Conservation (phyloP, 2,797 vertebrate genomes). For the Alca torda region DNA sequence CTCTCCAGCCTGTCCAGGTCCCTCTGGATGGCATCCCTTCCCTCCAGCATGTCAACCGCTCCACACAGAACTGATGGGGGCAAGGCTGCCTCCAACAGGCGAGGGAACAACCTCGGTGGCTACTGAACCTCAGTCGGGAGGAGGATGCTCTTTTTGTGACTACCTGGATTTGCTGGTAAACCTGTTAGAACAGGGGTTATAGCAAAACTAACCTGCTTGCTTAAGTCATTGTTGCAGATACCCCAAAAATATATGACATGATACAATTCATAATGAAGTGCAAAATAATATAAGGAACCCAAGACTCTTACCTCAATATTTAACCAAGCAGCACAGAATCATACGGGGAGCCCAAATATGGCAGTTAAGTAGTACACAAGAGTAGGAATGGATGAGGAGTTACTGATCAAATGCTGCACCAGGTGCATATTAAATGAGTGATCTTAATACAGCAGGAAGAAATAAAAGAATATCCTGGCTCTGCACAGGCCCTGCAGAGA, state of each 20-base stretch:
- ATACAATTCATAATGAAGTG: fast-evolving
- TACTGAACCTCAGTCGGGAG: neutral
- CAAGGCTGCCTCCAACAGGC: too few relatives aligned
- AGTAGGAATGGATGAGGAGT: fast-evolving
- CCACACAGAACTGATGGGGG: too few relatives aligned
- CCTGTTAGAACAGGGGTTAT: neutral
- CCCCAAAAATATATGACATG: fast-evolving
- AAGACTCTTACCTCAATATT: fast-evolving
- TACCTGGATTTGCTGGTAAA: neutral
- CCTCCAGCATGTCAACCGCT: neutral
- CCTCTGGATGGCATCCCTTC: neutral
- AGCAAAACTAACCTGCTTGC: neutral
- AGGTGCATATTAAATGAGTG: neutral
- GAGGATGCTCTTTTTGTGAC: fast-evolving
- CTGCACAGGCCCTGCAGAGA: neutral
- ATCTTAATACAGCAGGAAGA: neutral
- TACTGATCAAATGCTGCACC: neutral
- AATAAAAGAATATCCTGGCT: neutral
- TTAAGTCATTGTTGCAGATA: fast-evolving
- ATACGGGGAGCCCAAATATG: fast-evolving
- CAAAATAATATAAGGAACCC: fast-evolving
- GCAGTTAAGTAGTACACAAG: fast-evolving
- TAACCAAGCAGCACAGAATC: neutral
- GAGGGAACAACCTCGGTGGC: neutral
- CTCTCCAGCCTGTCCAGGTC: neutral